Evolutionary conservation across 2,113 vertebrate genomes (phyloP).

Genomic region (Pomatorhinus ruficollis): DNA sequence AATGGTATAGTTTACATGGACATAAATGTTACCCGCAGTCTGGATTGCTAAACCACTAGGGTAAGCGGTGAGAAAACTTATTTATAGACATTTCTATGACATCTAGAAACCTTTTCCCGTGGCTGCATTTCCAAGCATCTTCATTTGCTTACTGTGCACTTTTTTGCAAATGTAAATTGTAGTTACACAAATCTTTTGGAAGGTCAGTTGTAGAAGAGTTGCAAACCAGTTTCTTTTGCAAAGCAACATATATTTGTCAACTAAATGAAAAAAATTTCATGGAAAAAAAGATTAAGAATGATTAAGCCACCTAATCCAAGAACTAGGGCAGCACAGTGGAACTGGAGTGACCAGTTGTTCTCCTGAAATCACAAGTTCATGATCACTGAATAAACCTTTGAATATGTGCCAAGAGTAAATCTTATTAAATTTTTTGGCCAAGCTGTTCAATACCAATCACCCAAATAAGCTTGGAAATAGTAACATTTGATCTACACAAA

Average conservation of each 20-base stretch:
- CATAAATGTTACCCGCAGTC: background rate
- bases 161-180: background rate
- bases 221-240: background rate
- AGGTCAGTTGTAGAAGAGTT: background rate
- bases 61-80: slow-evolving; percentile 11
- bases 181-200: background rate
- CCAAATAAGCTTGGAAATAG: background rate
- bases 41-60: background rate
- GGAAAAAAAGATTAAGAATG: background rate
- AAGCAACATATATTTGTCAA: background rate
- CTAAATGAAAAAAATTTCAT: background rate
- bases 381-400: background rate
- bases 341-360: background rate
- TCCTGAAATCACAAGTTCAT: background rate
- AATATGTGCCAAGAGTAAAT: background rate
- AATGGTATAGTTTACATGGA: background rate
- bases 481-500: background rate
- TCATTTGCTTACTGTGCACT: background rate
- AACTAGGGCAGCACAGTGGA: background rate
- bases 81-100: background rate
- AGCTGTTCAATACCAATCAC: background rate
- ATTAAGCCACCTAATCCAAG: background rate
- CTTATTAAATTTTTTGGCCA: background rate
- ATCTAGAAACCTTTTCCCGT: background rate
- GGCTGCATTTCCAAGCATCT: background rate